Percentiles rank a stretch among this genome's conserved stretches.
Conservation (phyloP, 2,797 vertebrate genomes). For the Garrulus glandarius region DNA sequence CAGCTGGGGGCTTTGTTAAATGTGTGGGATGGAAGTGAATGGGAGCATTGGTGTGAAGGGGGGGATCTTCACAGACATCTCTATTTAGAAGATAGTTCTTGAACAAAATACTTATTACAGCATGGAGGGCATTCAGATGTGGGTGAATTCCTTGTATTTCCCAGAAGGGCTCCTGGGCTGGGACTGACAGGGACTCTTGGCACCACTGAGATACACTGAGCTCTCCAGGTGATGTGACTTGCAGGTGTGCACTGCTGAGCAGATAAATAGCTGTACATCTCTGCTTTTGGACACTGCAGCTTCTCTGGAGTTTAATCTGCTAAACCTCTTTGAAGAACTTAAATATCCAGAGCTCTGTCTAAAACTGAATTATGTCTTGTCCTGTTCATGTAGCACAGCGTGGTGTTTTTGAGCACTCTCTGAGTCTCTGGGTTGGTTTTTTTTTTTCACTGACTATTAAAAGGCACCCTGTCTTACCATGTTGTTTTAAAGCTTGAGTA, state of each 20-base stretch:
- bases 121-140: neutral
- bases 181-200: neutral
- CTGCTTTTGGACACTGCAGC: neutral
- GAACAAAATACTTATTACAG: neutral
- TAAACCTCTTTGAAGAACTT: neutral
- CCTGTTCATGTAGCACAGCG: neutral
- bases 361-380: neutral
- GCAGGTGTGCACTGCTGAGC: neutral
- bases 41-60: neutral
- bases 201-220: accelerated
- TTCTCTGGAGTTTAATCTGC: neutral
- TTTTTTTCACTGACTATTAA: neutral
- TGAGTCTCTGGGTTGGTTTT: neutral
- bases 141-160: accelerated
- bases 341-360: neutral
- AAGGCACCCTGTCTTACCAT: neutral
- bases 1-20: neutral
- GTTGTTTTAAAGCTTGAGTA: neutral
- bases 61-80: neutral
- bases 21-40: neutral
- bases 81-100: neutral
- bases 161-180: neutral
- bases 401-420: neutral
- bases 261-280: neutral
- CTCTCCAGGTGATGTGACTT: neutral